These are phyloP conservation scores for Heliconius congener DNA, from an alignment of 1,140 invertebrate genomes.

Conservation along the genomic window DNA sequence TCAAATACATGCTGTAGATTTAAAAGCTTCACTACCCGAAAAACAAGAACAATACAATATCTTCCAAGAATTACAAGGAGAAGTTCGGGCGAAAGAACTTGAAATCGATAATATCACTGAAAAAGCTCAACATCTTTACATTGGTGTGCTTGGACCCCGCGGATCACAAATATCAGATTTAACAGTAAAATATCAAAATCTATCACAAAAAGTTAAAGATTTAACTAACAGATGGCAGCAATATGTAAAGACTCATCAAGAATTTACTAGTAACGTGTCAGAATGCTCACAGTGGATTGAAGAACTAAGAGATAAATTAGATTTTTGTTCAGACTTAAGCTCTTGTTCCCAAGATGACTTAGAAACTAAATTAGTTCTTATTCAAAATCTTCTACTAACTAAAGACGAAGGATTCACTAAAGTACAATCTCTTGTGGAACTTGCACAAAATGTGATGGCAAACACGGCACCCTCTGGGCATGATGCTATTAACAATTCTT, in stretches of 20 bases:
- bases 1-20: conserved; percentile 92
- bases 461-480: conserved; percentile 95
- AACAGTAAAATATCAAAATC: conserved; percentile 93
- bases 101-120: conserved; percentile 97
- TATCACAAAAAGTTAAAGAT: conserved; percentile 95
- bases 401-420: conserved; percentile 96
- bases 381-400: conserved; percentile 92
- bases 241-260: conserved; percentile 94
- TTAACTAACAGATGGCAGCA: conserved; percentile 94
- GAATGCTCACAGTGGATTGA: conserved; percentile 93
- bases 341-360: conserved; percentile 92
- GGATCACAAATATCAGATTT: conserved; percentile 92
- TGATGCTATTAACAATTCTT: conserved; percentile 90
- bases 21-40: conserved; percentile 91
- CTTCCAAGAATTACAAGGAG: conserved; percentile 91
- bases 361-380: conserved; percentile 91
- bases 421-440: conserved; percentile 92
- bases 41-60: conserved; percentile 93
- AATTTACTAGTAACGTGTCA: conserved; percentile 90
- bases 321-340: conserved; percentile 91
- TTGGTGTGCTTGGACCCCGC: conserved; percentile 83
- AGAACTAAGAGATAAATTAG: conserved; percentile 91
- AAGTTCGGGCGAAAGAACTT: conserved; percentile 93
- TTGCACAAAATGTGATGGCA: conserved; percentile 94
- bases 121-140: conserved; percentile 91